Base-by-base conservation (phyloP, 2,113 vertebrate genomes). In the Hypanus sabinus region DNA sequence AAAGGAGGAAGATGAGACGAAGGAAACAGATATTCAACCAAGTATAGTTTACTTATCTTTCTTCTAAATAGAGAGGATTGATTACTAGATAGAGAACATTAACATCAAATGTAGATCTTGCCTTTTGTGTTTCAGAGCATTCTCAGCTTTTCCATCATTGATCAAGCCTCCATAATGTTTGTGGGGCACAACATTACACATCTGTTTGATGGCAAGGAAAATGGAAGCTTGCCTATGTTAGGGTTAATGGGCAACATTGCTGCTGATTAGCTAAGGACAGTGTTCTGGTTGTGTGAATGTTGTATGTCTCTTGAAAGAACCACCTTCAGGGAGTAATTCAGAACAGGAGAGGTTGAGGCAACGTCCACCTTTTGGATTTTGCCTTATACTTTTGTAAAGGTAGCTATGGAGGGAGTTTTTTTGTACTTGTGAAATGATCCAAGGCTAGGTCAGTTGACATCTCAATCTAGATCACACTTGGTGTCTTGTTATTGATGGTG, bases 1-100 rank as follows among this genome's bases (percentile, higher is more conserved):
- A 0, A 95, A 98, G 94, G 99, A 98, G 95, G 98, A 99, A 0
- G 98, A 98, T 94, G 98, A 98, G 95, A 97, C 96, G 14, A 99
- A 98, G 95, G 99, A 98, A 30, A 96, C 96, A 90, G 97, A 98
- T 94, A 95, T 96, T 0, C 95, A 96, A 33, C 95, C 97, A 60
- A 95, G 98, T 98, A 94, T 97, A 97, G 96, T 81, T 93, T 46
- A 46, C 46, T 73, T 10, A 73, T 75, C 33, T 30, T 55, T 18
- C 4, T 30, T 73, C 20, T 73, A 46, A 33, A 68, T 18, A 70
- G 18, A 11, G 16, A 70, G 18, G 9, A 70, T 70, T 70, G 36
- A 73, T 38, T 73, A 73, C 55, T 88, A 6, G n/a, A 36, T 33
- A 14, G 76, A 77, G 9, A 20, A 77, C n/a, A 33, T 77, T 77